Evolutionary conservation across 2,113 vertebrate species (phyloP), one percentile per base, ranked within the genome.

Genomic region (Lepus europaeus): DNA sequence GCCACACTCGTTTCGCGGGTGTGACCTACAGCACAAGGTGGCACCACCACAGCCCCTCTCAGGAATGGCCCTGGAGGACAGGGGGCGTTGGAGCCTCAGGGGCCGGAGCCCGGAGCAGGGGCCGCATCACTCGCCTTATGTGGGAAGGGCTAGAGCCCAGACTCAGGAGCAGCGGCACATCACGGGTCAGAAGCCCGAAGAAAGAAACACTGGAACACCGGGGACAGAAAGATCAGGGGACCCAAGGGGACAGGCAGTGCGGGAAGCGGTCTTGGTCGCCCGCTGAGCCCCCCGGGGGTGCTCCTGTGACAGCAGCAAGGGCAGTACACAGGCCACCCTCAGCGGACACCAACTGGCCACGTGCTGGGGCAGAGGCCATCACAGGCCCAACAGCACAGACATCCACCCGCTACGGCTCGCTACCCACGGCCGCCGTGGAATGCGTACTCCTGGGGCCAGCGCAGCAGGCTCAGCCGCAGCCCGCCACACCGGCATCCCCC

Each of bases 11-110:
- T n/a, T 3, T 11, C 5, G 22, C 2, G 36, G 39, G 51, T n/a
- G 5, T 31, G 49, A 36, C 20, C 68, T 5, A 56, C 39, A 16
- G 17, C 0, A 9, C 14, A 64, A 53, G 0, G 20, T 25, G 33
- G 23, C 29, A 0, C 0, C 1, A 2, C 17, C 0, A 0, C 9
- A 66, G 29, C 10, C n/a, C 25, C 29, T 19, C 39, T 53, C 29
- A n/a, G 61, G 59, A 39, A 6, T 39, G 70, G 59, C 73, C 70
- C 16, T 66, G 74, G 73, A 77, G 82, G 89, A 31, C 27, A 79
- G 13, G n/a, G 16, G 9, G 22, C 83, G 70, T 3, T 10, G 25
- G 29, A 51, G 10, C 68, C 66, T 25, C 51, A 9, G 59, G 64
- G 45, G n/a, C 59, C 63, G 31, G 49, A 61, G 27, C 51, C 22